These are phyloP conservation scores for Lathronympha strigana DNA, from an alignment of 2,888 invertebrate species.

Conservation along the genomic window DNA sequence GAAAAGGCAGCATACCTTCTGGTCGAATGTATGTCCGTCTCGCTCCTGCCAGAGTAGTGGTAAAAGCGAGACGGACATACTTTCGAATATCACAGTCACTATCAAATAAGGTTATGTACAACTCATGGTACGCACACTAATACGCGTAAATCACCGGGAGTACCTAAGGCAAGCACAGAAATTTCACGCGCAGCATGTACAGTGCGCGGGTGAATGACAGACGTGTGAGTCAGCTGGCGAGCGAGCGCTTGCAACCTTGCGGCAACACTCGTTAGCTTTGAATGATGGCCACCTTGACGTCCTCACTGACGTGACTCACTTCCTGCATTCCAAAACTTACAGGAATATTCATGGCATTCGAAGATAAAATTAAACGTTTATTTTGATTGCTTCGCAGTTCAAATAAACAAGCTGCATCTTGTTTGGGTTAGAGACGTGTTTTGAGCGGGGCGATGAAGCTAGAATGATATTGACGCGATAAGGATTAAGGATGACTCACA, in stretches of 20 bases:
- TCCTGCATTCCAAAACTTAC: slow-evolving; percentile 53
- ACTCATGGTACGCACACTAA: too few relatives aligned
- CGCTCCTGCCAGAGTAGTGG: too few relatives aligned
- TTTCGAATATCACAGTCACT: too few relatives aligned
- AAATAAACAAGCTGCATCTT: slow-evolving; percentile 38
- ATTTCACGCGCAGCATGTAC: slow-evolving; percentile 17
- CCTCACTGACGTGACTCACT: slow-evolving; percentile 70
- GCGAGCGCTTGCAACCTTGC: slow-evolving; percentile 56
- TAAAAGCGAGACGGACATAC: too few relatives aligned
- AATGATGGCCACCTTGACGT: slow-evolving; percentile 63
- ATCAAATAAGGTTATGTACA: too few relatives aligned
- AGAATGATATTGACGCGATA: slow-evolving; percentile 9
- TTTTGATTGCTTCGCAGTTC: slow-evolving; percentile 39
- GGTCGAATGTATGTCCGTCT: too few relatives aligned
- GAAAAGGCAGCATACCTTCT: too few relatives aligned
- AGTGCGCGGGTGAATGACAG: slow-evolving; percentile 45
- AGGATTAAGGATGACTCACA: too few relatives aligned
- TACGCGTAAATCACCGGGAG: too few relatives aligned
- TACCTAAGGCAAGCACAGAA: not conserved
- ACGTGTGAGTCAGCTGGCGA: slow-evolving; percentile 48
- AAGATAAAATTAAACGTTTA: slow-evolving; percentile 45
- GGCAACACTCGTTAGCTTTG: slow-evolving; percentile 57
- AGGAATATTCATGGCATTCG: slow-evolving; percentile 51
- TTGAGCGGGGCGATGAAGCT: not conserved
- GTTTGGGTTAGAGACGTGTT: slow-evolving; percentile 31